Base-by-base conservation (phyloP, 2,888 invertebrate genomes). In the Dynastes maya region DNA sequence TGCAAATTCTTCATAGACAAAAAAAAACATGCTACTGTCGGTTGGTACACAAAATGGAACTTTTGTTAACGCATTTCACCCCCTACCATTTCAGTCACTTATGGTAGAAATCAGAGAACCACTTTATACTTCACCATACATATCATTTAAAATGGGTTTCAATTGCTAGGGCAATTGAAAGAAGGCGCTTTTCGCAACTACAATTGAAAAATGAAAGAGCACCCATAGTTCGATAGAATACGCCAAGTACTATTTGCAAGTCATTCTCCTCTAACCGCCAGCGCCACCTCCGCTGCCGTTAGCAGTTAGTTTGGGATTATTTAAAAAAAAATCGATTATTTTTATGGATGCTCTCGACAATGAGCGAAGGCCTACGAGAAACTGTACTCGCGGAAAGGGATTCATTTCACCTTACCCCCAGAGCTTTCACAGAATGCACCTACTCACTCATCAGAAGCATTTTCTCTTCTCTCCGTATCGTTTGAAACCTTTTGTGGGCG, bases 291-390 rank as follows among this genome's bases (percentile, higher is more conserved):
- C 13, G 1, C 1, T 37, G 9, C 29, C 29, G 32, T 11, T 13
- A 16, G n/a, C 16, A n/a, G 63, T 16, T 13, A 32, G n/a, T 11
- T 40, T 13, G 16, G 64, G 65, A 32, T 65, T 65, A 65, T 65
- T 67, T 67, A 16, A 22, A 67, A 45, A 67, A 67, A 67, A 67
- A 67, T 67, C 67, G 67, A 67, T 67, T 67, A 67, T 67, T 67
- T 67, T 67, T 67, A 67, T 67, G 67, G 45, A 67, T 29, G 67
- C 67, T 67, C 45, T 40, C 45, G 67, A 67, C 67, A 67, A 67
- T 40, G 67, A 67, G 22, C 45, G 45, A n/a, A 13, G 67, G 9
- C 67, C 67, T 40, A 40, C 40, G 67, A 67, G 16, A 16, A 67
- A 16, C 40, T 67, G 40, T 45, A 67, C 67, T 67, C 16, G 67